Evolutionary conservation across 2,113 vertebrate species (phyloP).

Genomic region (Tychaedon coryphoeus): DNA sequence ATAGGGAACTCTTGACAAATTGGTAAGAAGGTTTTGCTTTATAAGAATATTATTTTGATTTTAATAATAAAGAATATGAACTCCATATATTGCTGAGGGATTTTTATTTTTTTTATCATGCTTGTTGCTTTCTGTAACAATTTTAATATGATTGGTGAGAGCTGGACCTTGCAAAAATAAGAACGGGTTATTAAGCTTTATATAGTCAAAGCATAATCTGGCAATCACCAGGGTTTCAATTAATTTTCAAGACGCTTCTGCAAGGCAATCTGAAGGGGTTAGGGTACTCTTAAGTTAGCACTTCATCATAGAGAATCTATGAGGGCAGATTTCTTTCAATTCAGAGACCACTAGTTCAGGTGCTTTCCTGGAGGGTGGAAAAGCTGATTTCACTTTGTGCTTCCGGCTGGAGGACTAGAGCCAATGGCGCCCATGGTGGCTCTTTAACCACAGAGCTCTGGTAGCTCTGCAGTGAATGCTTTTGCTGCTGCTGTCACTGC

Average conservation of each 20-base stretch:
- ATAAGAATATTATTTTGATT: neutral
- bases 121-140: neutral
- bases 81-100: neutral
- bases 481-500: neutral
- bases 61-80: neutral
- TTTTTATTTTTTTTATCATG: neutral
- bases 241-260: neutral
- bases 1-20: neutral
- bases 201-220: neutral
- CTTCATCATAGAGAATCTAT: neutral
- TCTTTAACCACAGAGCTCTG: neutral
- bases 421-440: neutral
- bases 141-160: neutral
- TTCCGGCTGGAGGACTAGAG: neutral
- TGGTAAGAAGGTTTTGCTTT: neutral
- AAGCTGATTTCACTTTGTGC: neutral
- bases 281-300: neutral
- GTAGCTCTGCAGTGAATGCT: neutral
- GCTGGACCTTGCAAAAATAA: neutral
- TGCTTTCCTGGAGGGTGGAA: neutral
- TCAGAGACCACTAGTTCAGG: neutral
- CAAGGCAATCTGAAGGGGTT: neutral
- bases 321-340: neutral
- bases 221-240: neutral
- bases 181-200: neutral